Base-by-base conservation (phyloP, 2,797 vertebrate species). In the Pantherophis alleghaniensis region DNA sequence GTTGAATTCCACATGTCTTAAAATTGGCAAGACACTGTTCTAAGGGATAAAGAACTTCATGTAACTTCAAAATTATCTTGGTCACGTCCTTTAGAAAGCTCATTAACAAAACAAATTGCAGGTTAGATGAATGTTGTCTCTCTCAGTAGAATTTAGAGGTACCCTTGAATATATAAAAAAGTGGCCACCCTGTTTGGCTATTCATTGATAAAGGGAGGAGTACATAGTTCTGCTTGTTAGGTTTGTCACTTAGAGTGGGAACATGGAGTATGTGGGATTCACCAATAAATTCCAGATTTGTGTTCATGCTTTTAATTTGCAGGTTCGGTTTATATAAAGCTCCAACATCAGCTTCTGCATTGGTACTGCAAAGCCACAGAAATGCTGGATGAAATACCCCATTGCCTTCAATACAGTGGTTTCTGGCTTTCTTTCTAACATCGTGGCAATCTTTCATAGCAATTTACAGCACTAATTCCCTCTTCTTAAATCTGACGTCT, bases 381-480 rank as follows among this genome's bases (percentile, higher is more conserved):
- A 11, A 57, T 91, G 51, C 56, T 26, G 57, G 83, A 55, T 86
- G 47, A 90, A 74, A 61, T 47, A 89, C 14, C 12, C 37, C 87
- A 16, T 56, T 42, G 24, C 66, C 32, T 90, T 61, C n/a, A n/a
- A 7, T 86, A 42, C 28, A 90, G 32, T 28, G 10, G 51, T 86
- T 86, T 87, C 47, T 90, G 79, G 79, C 32, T 86, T 90, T n/a
- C 32, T 51, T 92, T 13, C 53, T 61, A 55, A 79, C 12, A 26
- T 63, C 11, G n/a, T 92, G 88, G 59, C 74, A 5, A 86, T n/a
- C 79, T 93, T 90, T 93, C 16, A 28, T 66, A 90, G 74, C 55
- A 11, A 63, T 90, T 60, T 92, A 37, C 53, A 24, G n/a, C 63
- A 26, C 20, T 61, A 86, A 16, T 63, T 90, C 63, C 53, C 47